phyloP scores from a whole-genome alignment of 2,888 invertebrate species.

The Ochropleura leucogaster region DNA sequence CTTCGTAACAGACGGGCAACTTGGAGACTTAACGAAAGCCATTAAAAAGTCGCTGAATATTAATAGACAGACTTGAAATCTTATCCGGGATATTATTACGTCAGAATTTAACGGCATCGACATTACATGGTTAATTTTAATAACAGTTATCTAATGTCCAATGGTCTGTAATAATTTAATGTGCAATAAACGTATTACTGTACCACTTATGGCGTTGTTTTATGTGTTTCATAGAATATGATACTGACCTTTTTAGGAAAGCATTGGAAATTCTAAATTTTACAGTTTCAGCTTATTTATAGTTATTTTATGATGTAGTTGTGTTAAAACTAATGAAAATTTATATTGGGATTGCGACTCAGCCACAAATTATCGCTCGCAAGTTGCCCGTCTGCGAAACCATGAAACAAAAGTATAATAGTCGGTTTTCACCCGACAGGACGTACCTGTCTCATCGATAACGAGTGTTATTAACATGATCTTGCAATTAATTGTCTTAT shows the following conservation, averaged over 20 bases:
- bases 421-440: constrained; percentile 70
- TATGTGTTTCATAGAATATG: constrained; percentile 22
- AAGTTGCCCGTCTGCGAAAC: constrained; percentile 46
- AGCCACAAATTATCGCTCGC: constrained; percentile 18
- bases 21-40: constrained; percentile 4
- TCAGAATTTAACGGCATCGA: constrained; percentile 40
- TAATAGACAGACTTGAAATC: constrained; percentile 38
- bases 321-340: background rate
- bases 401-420: constrained; percentile 51
- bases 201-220: constrained; percentile 12
- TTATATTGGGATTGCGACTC: background rate
- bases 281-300: background rate
- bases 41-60: constrained; percentile 59
- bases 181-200: constrained; percentile 35
- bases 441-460: constrained; percentile 72
- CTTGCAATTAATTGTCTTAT: constrained; percentile 73
- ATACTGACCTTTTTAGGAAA: constrained; percentile 21
- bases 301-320: background rate
- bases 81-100: constrained; percentile 24
- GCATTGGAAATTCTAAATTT: constrained; percentile 17
- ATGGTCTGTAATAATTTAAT: constrained; percentile 32
- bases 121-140: constrained; percentile 39
- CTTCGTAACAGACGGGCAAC: constrained; percentile 30
- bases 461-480: constrained; percentile 75
- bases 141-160: constrained; percentile 43